Base-by-base conservation (phyloP, 2,888 invertebrate species). In the Lasioglossum pauxillum region DNA sequence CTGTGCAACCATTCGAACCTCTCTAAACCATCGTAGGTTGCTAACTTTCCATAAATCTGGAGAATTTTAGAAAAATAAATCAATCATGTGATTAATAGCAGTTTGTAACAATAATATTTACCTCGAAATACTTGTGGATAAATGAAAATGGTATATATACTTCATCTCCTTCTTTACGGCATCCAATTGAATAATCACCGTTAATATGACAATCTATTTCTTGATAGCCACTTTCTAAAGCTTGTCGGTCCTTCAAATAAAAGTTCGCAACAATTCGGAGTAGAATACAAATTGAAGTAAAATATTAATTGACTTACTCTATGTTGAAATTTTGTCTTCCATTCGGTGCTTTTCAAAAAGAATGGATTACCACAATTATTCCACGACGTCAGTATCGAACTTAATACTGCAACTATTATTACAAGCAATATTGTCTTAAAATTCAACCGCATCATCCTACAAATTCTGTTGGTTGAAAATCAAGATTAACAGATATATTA, bases 1-100 rank as follows among this genome's bases (percentile, higher is more conserved):
- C 98, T 99, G 95, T 99, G 99, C 19, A 98, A 97, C 98, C 99
- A 99, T 94, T 98, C 98, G 94, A 99, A 99, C 91, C 97, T 96
- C 90, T 98, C 98, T n/a, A 97, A 95, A 14, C 97, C 97, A 91
- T 97, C 97, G 74, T 96, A 96, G 12, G 96, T 96, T 38, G 97
- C 97, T 91, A 99, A 95, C 94, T 98, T 98, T 12, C 99, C 99
- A 95, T 98, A 98, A 72, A 98, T 96, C 97, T 98, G 94, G 53
- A 12, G 75, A 10, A 81, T 85, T 72, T 38, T 27, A 35, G 19
- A 46, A 49, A 78, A 31, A 31, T 87, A 77, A 72, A 19, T 71
- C n/a, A 71, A 12, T 75, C 60, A 1, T 8, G 67, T 41, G 60
- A 67, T 44, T 38, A 10, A 41, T 60, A 80, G 10, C 3, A 57